Conservation (phyloP, 2,888 invertebrate species). For the Argyresthia goedartella region DNA sequence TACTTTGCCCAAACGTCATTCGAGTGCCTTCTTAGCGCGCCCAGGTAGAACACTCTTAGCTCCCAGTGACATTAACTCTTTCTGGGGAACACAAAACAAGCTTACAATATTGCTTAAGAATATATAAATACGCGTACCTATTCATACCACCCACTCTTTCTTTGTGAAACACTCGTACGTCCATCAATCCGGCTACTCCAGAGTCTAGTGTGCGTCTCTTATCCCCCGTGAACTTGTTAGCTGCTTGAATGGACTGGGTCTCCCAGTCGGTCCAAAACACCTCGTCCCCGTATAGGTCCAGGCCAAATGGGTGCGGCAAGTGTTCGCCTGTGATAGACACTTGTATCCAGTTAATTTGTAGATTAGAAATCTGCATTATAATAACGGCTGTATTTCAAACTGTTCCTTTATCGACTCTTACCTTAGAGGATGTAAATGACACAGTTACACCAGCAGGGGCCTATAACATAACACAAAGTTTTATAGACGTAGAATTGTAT, state of each 20-base stretch:
- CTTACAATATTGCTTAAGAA: too few relatives aligned
- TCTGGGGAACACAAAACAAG: too few relatives aligned
- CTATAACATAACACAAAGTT: too few relatives aligned
- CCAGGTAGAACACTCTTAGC: too few relatives aligned
- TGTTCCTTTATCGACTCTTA: too few relatives aligned
- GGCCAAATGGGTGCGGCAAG: conserved; percentile 84
- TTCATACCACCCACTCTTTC: conserved; percentile 65
- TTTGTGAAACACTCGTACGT: conserved; percentile 84
- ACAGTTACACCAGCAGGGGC: too few relatives aligned
- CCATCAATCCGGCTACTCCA: conserved; percentile 84
- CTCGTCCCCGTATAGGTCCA: conserved; percentile 81
- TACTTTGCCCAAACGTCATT: too few relatives aligned
- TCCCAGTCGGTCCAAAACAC: conserved; percentile 92
- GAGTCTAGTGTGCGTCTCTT: conserved; percentile 76
- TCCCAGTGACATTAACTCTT: too few relatives aligned
- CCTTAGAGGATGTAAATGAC: too few relatives aligned
- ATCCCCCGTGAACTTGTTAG: conserved; percentile 80
- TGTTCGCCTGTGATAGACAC: conserved; percentile 52
- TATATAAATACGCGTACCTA: conserved; percentile 24
- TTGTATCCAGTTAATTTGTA: neutral
- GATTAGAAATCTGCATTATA: neutral
- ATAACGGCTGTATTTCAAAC: too few relatives aligned
- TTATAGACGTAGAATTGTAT: too few relatives aligned
- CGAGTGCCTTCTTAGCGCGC: too few relatives aligned
- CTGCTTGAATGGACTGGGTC: conserved; percentile 81